Evolutionary conservation across 92 coral and sea anemone species (phyloP), one percentile per base, ranked within the genome.

Genomic region (Parazoanthus atlanticus): DNA sequence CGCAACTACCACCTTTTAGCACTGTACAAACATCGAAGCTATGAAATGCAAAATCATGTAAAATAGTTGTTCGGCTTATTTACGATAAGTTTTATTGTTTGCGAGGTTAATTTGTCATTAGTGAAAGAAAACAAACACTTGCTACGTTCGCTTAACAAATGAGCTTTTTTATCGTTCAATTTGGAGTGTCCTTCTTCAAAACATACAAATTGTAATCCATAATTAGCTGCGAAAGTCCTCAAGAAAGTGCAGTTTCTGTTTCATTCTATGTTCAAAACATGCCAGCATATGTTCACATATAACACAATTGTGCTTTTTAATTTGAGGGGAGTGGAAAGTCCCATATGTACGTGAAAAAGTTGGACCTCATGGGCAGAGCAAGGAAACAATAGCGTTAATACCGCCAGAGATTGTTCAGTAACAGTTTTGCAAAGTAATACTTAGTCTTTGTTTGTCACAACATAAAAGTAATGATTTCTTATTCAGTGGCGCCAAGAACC

Each of bases 41-140:
- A 41, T 69, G 78, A 46, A 84, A 71, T 70, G 58, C 19, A 84
- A 47, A 84, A 33, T 84, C 46, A 70, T 40, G 34, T 41, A 69
- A 84, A 84, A 46, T 1, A 69, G 78, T 70, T 69, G 38, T 84
- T 71, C 56, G 21, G 61, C 34, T 47, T 78, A 47, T 70, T 16
- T 70, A 40, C 33, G 43, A 47, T 84, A 43, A 43, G 67, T 43
- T 83, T 34, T 81, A 81, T 34, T 81, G 85, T 81, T 81, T 81
- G 67, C 73, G 47, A 46, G 78, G 87, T 84, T 84, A 84, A 84
- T 84, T 84, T 84, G 78, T 30, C 77, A 84, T 84, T 70, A 84
- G 87, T 84, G 79, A 84, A 84, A 84, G 87, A 84, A 84, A 84
- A 84, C 87, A 84, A 71, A 84, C 87, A 84, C 43, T 84, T 33